A percentile compares a stretch with the other conserved stretches of the same genome.
Conservation (phyloP, 2,888 invertebrate species). For the Drosophila meridiana region DNA sequence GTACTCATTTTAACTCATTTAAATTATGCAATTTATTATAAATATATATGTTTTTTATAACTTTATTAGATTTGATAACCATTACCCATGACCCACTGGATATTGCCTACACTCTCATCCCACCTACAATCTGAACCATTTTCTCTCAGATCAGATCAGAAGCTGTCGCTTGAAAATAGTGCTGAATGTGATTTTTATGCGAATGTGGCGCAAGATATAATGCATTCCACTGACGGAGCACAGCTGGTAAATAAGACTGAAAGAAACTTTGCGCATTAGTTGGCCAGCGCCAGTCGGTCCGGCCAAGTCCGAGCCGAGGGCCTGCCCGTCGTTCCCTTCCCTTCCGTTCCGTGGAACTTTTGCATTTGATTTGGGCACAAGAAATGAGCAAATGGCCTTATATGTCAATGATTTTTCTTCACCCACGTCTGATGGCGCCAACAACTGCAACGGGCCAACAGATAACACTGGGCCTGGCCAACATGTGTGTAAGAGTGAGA, state of each 20-base stretch:
- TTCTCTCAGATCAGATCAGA: slow-evolving; percentile 16
- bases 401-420: slow-evolving; percentile 73
- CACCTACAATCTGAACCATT: neutral
- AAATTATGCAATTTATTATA: neutral
- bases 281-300: slow-evolving; percentile 72
- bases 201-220: slow-evolving; percentile 44
- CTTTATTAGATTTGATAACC: neutral
- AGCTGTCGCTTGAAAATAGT: slow-evolving; percentile 4
- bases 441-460: slow-evolving; percentile 57
- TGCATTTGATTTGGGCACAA: slow-evolving; percentile 66
- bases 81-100: neutral
- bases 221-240: slow-evolving; percentile 43
- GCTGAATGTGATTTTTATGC: slow-evolving; percentile 38
- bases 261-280: slow-evolving; percentile 77
- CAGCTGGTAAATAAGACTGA: slow-evolving; percentile 65
- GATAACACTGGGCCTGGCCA: slow-evolving; percentile 9
- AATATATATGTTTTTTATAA: neutral
- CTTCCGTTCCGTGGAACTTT: slow-evolving; percentile 45
- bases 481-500: neutral
- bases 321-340: neutral
- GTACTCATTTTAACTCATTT: too few relatives aligned
- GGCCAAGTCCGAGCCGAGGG: slow-evolving; percentile 57
- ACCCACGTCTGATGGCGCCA: slow-evolving; percentile 69
- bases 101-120: neutral
- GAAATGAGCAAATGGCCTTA: slow-evolving; percentile 73